Conservation (phyloP, 2,797 vertebrate genomes). For the Glyptemys insculpta region DNA sequence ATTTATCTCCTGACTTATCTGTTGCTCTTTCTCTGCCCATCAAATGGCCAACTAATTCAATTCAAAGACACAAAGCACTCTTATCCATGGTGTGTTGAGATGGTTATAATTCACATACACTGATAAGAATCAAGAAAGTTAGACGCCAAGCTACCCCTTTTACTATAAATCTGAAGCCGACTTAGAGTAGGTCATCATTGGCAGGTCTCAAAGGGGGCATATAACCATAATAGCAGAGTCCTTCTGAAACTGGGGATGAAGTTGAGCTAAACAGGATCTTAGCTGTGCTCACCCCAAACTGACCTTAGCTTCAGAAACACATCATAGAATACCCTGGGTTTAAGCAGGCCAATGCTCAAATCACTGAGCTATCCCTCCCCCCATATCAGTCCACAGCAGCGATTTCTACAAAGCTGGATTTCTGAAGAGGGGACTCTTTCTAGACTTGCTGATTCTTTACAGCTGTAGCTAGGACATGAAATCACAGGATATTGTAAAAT, state of each 20-base stretch:
- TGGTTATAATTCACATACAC: accelerated
- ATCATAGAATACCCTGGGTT: too few relatives aligned
- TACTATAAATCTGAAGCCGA: accelerated
- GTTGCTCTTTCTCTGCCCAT: background rate
- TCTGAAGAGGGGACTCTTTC: background rate
- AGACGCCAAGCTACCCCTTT: accelerated
- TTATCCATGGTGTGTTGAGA: accelerated
- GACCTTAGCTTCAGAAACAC: background rate
- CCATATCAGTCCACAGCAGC: background rate
- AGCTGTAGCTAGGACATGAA: background rate
- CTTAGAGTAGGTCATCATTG: accelerated
- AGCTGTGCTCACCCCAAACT: too few relatives aligned
- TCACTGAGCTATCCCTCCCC: too few relatives aligned
- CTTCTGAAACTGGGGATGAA: background rate
- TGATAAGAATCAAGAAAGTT: accelerated
- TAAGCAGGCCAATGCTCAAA: too few relatives aligned
- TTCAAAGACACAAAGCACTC: background rate
- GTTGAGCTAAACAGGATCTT: background rate
- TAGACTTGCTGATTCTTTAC: background rate
- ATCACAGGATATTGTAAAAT: background rate
- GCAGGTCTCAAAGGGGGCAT: accelerated
- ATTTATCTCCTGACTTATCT: background rate
- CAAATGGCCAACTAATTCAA: background rate
- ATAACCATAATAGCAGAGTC: accelerated
- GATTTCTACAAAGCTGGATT: background rate